phyloP scores from a whole-genome alignment of 92 coral and sea anemone species.

The Siderastrea siderea region DNA sequence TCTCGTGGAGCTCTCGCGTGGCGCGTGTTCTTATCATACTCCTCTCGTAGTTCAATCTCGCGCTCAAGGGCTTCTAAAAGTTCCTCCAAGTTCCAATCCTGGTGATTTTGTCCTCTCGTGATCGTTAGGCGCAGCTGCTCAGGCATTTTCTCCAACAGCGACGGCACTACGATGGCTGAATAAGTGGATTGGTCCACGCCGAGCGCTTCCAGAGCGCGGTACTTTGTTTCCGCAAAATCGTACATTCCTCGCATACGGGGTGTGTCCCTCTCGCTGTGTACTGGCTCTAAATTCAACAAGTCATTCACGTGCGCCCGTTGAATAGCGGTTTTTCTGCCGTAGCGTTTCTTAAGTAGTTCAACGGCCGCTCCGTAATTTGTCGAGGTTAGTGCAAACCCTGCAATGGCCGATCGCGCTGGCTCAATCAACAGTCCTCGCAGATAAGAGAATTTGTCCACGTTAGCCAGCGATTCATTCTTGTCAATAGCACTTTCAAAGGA shows the following conservation, averaged over 20 bases:
- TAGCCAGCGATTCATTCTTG: conserved; percentile 15
- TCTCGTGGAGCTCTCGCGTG: background rate
- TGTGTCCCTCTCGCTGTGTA: conserved; percentile 39
- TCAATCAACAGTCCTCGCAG: conserved; percentile 3
- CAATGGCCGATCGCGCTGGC: conserved; percentile 40
- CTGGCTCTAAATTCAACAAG: conserved; percentile 40
- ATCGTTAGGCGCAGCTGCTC: conserved; percentile 48
- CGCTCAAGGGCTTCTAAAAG: conserved; percentile 11
- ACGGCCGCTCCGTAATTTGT: conserved; percentile 44
- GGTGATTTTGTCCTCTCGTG: conserved; percentile 54
- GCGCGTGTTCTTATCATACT: conserved; percentile 6
- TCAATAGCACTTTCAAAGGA: conserved; percentile 59
- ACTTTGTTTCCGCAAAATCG: conserved; percentile 35
- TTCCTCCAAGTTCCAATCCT: conserved; percentile 31
- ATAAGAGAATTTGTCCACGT: conserved; percentile 28
- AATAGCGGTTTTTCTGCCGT: conserved; percentile 19
- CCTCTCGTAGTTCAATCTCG: conserved; percentile 38
- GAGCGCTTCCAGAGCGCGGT: conserved; percentile 55
- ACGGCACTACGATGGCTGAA: conserved; percentile 49
- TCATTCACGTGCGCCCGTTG: conserved; percentile 52
- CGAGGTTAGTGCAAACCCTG: conserved; percentile 44
- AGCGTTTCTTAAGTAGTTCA: conserved; percentile 5
- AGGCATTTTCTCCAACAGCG: conserved; percentile 47
- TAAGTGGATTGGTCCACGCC: conserved; percentile 50
- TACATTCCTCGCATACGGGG: conserved; percentile 21